These are phyloP conservation scores for Macrotus californicus DNA, from an alignment of 2,113 vertebrate genomes.

Conservation along the genomic window DNA sequence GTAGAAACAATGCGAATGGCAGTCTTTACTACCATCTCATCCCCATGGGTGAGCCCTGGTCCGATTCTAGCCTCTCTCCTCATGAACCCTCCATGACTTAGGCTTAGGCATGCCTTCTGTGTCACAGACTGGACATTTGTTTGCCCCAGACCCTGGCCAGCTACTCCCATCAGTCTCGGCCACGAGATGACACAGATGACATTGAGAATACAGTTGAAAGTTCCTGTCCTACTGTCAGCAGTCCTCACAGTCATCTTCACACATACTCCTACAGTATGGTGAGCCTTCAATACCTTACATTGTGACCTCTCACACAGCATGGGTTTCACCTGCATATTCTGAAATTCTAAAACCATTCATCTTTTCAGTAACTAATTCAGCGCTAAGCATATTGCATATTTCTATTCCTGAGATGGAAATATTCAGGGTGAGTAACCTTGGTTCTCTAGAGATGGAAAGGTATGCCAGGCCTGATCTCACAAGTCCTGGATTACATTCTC, in stretches of 20 bases:
- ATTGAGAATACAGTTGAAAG: background rate
- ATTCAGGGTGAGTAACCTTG: too few species aligned
- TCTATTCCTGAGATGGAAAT: background rate
- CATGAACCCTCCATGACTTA: background rate
- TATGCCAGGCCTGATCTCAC: background rate
- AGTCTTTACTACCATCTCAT: rapidly evolving
- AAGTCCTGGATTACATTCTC: background rate
- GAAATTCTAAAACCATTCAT: background rate
- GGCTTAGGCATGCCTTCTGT: background rate
- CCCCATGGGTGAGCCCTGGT: rapidly evolving
- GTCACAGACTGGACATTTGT: background rate
- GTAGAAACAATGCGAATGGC: background rate
- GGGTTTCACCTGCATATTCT: background rate
- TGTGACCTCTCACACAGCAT: background rate
- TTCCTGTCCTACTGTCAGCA: background rate
- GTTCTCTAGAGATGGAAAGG: too few species aligned
- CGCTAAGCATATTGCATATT: background rate
- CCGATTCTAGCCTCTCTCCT: background rate
- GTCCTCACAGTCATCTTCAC: background rate
- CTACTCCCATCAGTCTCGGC: background rate
- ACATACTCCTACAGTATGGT: background rate
- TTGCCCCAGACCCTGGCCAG: background rate
- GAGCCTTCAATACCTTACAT: background rate
- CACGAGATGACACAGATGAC: background rate
- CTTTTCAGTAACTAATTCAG: background rate